phyloP scores from a whole-genome alignment of 2,113 vertebrate genomes.

The Carettochelys insculpta region DNA sequence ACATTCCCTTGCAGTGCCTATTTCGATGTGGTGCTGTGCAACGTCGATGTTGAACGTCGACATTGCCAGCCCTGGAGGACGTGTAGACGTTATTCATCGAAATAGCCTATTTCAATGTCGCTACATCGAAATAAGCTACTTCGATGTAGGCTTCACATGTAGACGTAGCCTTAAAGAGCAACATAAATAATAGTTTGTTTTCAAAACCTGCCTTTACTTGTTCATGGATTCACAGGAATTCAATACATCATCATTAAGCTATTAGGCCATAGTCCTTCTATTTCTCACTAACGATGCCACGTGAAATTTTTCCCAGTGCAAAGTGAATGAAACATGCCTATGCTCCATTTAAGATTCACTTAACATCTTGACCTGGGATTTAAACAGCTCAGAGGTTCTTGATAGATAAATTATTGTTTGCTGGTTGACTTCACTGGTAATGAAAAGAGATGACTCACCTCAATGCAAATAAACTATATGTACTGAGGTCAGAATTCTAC shows the following conservation, averaged over 20 bases:
- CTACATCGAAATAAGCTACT: no score
- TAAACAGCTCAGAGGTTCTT: background rate
- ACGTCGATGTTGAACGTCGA: no score
- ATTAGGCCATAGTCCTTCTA: background rate
- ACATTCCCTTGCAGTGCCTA: no score
- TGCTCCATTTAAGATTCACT: slow-evolving; percentile 10
- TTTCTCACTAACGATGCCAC: background rate
- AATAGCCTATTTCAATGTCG: no score
- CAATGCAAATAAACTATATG: background rate
- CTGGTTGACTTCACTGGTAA: no score
- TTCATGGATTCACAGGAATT: background rate
- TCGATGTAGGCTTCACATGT: no score
- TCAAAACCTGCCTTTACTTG: background rate
- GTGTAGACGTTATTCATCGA: no score
- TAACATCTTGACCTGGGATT: background rate
- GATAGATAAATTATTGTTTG: no score
- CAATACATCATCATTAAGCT: background rate
- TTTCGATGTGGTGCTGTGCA: no score
- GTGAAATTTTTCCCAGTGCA: slow-evolving; percentile 6
- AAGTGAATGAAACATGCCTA: background rate
- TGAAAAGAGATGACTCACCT: background rate
- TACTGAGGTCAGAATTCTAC: no score
- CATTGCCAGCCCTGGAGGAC: no score
- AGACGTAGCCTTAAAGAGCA: no score
- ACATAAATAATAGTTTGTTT: background rate